Evolutionary conservation across 1,140 invertebrate genomes (phyloP), one percentile per base, ranked within the genome.

Genomic region (Drosophila pandora): DNA sequence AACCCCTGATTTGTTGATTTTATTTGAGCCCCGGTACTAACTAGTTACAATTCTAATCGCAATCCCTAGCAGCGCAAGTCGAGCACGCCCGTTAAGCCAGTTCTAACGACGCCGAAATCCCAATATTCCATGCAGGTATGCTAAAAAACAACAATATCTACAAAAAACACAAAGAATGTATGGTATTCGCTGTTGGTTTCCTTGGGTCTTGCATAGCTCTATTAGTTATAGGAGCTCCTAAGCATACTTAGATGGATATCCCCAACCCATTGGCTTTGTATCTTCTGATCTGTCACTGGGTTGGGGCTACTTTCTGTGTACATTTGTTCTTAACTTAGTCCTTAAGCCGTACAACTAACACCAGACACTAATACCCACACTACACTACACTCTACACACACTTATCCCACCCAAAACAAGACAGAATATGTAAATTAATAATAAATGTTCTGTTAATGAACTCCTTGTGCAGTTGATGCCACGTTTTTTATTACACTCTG

Each of bases 81-180:
- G 63, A 89, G 64, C 79, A 88, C 81, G 76, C 90, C 90, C 74
- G 61, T 76, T 43, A 91, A 78, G 74, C 75, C 88, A 63, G 59
- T 85, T 69, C 69, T 81, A 67, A 69, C 81, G 64, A 59, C 90
- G 72, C 83, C 90, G 57, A 91, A 91, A 90, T 91, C 58, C 67
- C 90, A 90, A 77, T 91, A 81, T 90, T 91, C 90, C 73, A 90
- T 91, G 90, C 90, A 91, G 90, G 90, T 91, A 91, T 75, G 90
- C 90, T 73, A 79, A 79, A 45, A 21, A 53, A 23, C n/a, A 62
- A 70, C 52, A 58, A 45, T 49, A 57, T 57, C 23, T 8, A 37
- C n/a, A 58, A 32, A 68, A 52, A 50, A 30, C n/a, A 17, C 17
- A 17, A 17, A 28, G 22, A 61, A 21, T 68, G 48, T 74, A 54